Evolutionary conservation across 2,888 invertebrate species (phyloP).

Genomic region (Eurytoma adleriae): DNA sequence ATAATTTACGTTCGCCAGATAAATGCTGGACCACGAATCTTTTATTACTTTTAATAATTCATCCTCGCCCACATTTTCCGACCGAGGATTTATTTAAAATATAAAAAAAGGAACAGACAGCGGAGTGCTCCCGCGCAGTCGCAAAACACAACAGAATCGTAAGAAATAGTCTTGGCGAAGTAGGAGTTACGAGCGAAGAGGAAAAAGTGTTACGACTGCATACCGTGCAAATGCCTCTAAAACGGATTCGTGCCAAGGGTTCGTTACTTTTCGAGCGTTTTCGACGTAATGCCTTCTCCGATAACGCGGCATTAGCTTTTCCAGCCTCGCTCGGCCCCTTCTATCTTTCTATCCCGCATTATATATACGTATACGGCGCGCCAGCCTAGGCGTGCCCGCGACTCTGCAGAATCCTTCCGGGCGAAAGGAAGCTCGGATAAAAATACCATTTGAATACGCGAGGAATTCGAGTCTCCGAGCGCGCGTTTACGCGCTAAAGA

Average conservation of each 20-base stretch:
- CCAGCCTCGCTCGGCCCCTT: constrained; percentile 47
- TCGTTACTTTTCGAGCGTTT: constrained; percentile 66
- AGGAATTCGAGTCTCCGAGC: constrained; percentile 59
- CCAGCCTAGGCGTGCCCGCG: constrained; percentile 58
- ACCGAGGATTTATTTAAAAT: too few relatives aligned
- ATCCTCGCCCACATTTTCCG: not conserved
- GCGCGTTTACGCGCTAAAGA: not conserved
- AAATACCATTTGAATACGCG: constrained; percentile 74
- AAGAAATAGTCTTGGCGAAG: constrained; percentile 60
- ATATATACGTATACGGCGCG: not conserved
- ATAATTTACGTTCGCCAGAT: constrained; percentile 52
- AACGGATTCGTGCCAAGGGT: constrained; percentile 65
- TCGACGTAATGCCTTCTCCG: constrained; percentile 67
- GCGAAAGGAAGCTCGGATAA: constrained; percentile 71
- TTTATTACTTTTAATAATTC: constrained; percentile 41
- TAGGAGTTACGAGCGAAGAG: constrained; percentile 58
- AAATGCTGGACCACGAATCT: constrained; percentile 25
- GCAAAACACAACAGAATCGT: constrained; percentile 51
- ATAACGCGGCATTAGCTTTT: constrained; percentile 68
- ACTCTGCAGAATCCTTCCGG: constrained; percentile 67
- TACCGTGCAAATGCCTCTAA: constrained; percentile 64
- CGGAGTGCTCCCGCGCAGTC: not conserved
- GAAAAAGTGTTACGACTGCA: constrained; percentile 62
- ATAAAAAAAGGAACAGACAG: too few relatives aligned
- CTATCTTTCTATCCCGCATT: constrained; percentile 27